phyloP scores from a whole-genome alignment of 2,797 vertebrate genomes.

The Mionectes olivaceus region DNA sequence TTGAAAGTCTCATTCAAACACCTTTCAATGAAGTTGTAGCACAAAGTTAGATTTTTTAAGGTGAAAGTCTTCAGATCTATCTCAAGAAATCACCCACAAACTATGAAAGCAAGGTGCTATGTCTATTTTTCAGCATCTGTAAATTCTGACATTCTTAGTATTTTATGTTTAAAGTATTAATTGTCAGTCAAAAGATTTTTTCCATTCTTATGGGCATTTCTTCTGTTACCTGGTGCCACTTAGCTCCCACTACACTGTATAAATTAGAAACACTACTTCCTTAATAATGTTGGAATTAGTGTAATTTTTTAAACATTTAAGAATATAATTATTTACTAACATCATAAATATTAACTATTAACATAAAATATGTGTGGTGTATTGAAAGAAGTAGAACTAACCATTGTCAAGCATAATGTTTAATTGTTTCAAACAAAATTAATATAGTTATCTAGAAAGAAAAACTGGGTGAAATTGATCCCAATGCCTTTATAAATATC shows the following conservation, averaged over 20 bases:
- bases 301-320: slow-evolving; percentile 70
- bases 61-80: neutral
- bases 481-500: neutral
- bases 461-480: neutral
- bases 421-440: neutral
- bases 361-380: slow-evolving; percentile 24
- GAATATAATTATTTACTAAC: slow-evolving; percentile 69
- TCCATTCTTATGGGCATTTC: slow-evolving; percentile 23
- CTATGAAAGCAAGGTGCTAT: neutral
- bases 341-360: slow-evolving; percentile 66
- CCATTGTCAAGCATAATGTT: neutral
- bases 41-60: neutral
- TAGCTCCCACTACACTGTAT: slow-evolving; percentile 30
- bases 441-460: neutral
- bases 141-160: slow-evolving; percentile 48
- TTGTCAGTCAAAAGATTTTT: slow-evolving; percentile 16
- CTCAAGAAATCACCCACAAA: neutral
- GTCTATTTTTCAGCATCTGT: slow-evolving; percentile 35
- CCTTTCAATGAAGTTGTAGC: neutral
- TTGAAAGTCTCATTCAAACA: neutral
- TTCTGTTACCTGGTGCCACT: slow-evolving; percentile 57
- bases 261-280: slow-evolving; percentile 59
- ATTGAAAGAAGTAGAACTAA: neutral
- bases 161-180: slow-evolving; percentile 59
- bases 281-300: slow-evolving; percentile 66